Evolutionary conservation across 2,888 invertebrate genomes (phyloP), one percentile per base, ranked within the genome.

Genomic region (Agonopterix subpropinquella): DNA sequence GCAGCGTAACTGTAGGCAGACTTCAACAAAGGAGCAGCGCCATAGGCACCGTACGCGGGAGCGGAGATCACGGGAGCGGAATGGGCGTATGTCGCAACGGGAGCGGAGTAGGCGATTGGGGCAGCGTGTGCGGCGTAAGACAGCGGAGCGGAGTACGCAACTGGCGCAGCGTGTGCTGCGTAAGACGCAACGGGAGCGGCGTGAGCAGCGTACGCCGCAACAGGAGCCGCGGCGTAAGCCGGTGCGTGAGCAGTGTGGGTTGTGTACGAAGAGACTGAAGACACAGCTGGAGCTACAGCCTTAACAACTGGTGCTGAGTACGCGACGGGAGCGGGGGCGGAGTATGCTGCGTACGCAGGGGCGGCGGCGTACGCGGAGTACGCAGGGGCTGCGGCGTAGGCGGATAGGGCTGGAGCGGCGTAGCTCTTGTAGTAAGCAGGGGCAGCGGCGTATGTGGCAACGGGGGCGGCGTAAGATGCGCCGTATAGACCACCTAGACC

Each of bases 1-100:
- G 92, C 91, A 36, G 89, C 88, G 77, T 91, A 91, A 35, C 86
- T 71, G 45, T 43, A 66, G 53, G 8, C 66, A 55, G 57, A 48
- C 4, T 44, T 49, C 18, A 47, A 36, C 4, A 47, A 43, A 5
- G 55, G 43, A 54, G 74, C 70, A 28, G 61, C 65, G 44, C 60
- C 65, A 47, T 65, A 45, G 52, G 74, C 69, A 13, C 60, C 55
- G 28, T 28, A 28, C 28, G 28, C 28, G 1, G 28, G 28, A 28
- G 5, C 28, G 28, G 28, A 28, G 28, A 28, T 28, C 7, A 53
- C 57, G 43, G 66, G 65, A 8, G 65, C 61, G 37, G 62, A 52
- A 48, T 50, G 44, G 39, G 56, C 53, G 44, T 62, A 61, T 9
- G 58, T 49, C 1, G 72, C 61, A 3, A 70, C 59, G 5, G 74